Evolutionary conservation across 2,888 invertebrate species (phyloP), one percentile per base, ranked within the genome.

Genomic region (Melanchra persicariae): DNA sequence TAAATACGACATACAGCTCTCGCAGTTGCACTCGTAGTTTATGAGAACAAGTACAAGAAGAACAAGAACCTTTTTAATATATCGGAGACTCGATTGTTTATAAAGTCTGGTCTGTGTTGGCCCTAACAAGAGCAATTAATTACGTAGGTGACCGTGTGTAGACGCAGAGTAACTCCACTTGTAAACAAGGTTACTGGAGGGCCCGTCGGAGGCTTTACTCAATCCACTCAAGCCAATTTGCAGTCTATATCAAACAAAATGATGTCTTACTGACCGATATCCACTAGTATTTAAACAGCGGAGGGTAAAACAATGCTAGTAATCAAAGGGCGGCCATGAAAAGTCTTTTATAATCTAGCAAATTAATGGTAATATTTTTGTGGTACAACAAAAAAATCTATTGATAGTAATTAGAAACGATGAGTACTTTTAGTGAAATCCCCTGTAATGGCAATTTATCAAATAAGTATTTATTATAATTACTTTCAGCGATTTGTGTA

Each of bases 51-150:
- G 34, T 57, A 34, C 34, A 19, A 15, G 8, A 22, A 8, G 12
- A 34, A 37, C 57, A 57, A 15, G 55, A 57, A n/a, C n/a, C 19
- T 30, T 37, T 62, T 66, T n/a, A 54, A 54, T 34, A 12, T 43
- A 26, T 19, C 4, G n/a, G 4, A 49, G n/a, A 75, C 22, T 30
- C 15, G 12, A n/a, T 24, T 12, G 30, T 37, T 43, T 17, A 17
- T 30, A 52, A 45, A 58, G 12, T 47, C 3, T 45, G 68, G 52
- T 59, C 24, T 77, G 59, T 26, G 59, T 30, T 34, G 15, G 17
- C 19, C 10, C 8, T 68, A 40, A 49, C 10, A 77, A 40, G 61
- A 70, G 59, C 76, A 82, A 83, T 82, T 77, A 76, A 85, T 82
- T 77, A 80, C 62, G 37, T 60, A 69, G 66, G 74, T 74, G 71